Conservation (phyloP, 2,113 vertebrate genomes). For the Catharus fuscescens region DNA sequence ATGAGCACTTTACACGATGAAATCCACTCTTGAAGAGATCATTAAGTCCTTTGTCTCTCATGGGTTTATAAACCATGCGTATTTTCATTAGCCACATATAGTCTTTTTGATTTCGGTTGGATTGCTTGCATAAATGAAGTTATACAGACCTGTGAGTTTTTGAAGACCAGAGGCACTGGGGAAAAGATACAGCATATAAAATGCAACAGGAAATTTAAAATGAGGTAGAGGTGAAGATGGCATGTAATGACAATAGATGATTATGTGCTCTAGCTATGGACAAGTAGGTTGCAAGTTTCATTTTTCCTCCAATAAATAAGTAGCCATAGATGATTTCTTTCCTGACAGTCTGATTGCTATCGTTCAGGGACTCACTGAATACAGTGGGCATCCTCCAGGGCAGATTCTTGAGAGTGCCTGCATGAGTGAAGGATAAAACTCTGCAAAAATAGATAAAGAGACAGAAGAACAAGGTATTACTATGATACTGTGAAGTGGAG, state of each 20-base stretch:
- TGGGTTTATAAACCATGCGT: not conserved
- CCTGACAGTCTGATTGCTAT: not conserved
- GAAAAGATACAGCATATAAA: not conserved
- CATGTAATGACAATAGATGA: not conserved
- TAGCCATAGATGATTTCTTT: not conserved
- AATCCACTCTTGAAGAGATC: not conserved
- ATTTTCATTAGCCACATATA: not conserved
- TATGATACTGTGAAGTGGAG: not conserved
- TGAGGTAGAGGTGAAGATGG: not conserved
- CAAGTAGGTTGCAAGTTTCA: not conserved
- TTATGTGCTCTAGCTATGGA: not conserved
- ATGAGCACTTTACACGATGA: not conserved
- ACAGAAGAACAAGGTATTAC: not conserved
- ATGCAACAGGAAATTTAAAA: not conserved
- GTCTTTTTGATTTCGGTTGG: not conserved
- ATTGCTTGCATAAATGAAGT: slow-evolving; percentile 14
- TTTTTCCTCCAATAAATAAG: not conserved
- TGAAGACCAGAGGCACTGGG: not conserved
- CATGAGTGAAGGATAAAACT: not conserved
- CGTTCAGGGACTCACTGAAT: not conserved
- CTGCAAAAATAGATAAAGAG: not conserved
- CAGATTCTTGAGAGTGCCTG: not conserved
- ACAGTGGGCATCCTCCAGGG: not conserved
- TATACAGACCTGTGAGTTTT: not conserved
- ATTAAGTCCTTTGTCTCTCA: slow-evolving; percentile 3